A percentile compares a stretch with the other conserved stretches of the same genome.
Conservation (phyloP, 1,140 invertebrate genomes). For the Drosophila ironensis region DNA sequence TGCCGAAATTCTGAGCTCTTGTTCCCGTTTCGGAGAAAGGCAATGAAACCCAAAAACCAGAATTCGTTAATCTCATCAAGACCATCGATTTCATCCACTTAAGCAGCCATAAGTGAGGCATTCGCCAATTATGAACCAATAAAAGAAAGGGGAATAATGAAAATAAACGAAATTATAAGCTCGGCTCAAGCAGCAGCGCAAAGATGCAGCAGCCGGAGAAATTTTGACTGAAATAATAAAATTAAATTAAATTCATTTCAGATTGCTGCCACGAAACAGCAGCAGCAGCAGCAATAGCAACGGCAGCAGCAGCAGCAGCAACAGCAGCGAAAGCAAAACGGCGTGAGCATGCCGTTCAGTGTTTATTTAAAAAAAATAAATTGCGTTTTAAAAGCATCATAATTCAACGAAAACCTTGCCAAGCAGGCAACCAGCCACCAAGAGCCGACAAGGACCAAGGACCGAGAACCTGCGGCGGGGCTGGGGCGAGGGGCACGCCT, state of each 20-base stretch:
- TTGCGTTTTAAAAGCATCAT: slow-evolving; percentile 79
- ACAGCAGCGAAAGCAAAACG: slow-evolving; percentile 9
- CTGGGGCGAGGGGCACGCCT: slow-evolving; percentile 3
- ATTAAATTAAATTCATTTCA: slow-evolving; percentile 77
- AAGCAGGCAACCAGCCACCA: slow-evolving; percentile 17
- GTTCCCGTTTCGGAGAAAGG: background rate
- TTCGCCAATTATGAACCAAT: slow-evolving; percentile 45
- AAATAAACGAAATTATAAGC: slow-evolving; percentile 65
- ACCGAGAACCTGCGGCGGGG: background rate
- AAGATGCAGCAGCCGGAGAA: slow-evolving; percentile 41
- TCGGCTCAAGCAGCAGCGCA: slow-evolving; percentile 28
- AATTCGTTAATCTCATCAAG: background rate
- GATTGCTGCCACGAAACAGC: slow-evolving; percentile 51
- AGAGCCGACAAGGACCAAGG: slow-evolving; percentile 7
- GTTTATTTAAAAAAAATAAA: slow-evolving; percentile 79
- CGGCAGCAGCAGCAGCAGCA: background rate
- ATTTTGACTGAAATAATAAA: slow-evolving; percentile 78
- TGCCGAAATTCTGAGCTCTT: background rate
- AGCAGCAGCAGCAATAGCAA: slow-evolving; percentile 21
- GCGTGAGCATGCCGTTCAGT: slow-evolving; percentile 39
- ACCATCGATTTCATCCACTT: slow-evolving; percentile 34
- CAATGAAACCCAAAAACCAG: background rate
- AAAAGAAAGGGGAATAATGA: slow-evolving; percentile 47
- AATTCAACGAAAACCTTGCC: slow-evolving; percentile 76
- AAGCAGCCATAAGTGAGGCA: slow-evolving; percentile 40